These are phyloP conservation scores for Sparus aurata DNA, from an alignment of 2,797 vertebrate genomes.

Conservation along the genomic window DNA sequence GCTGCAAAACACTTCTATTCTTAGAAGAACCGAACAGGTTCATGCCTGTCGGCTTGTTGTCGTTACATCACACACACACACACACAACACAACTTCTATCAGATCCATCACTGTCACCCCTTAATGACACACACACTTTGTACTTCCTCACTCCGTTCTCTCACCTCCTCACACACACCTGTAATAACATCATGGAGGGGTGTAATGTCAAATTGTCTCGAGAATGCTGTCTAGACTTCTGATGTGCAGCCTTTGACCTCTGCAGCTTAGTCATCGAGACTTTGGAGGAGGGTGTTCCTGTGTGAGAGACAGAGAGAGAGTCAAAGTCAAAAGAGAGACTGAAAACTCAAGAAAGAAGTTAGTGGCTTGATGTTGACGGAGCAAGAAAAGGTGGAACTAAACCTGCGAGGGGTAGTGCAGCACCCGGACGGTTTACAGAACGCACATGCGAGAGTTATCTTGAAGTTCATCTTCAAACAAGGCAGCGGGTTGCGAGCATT, in stretches of 20 bases:
- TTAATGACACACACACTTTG: constrained; percentile 1
- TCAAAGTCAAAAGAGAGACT: not conserved
- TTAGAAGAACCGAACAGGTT: not conserved
- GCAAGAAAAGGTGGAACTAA: too few species aligned
- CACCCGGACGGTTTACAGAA: too few species aligned
- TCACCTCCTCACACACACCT: constrained; percentile 10
- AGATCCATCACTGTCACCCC: constrained; percentile 29
- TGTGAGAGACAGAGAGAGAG: not conserved
- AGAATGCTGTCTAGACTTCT: constrained; percentile 60
- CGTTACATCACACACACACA: constrained; percentile 5
- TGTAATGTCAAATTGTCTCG: constrained; percentile 55
- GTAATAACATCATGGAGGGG: constrained; percentile 20
- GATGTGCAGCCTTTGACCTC: constrained; percentile 58
- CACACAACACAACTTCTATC: not conserved
- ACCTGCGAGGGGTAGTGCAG: too few species aligned
- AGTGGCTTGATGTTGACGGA: too few species aligned
- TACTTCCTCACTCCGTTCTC: not conserved
- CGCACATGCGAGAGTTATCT: too few species aligned
- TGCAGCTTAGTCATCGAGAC: constrained; percentile 41
- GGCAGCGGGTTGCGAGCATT: too few species aligned
- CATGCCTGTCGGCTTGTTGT: not conserved
- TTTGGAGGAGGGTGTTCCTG: constrained; percentile 15
- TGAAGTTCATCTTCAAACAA: too few species aligned
- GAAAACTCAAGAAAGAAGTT: not conserved
- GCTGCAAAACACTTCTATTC: not conserved